Evolutionary conservation across 1,140 invertebrate species (phyloP).

Genomic region (Pantala flavescens): DNA sequence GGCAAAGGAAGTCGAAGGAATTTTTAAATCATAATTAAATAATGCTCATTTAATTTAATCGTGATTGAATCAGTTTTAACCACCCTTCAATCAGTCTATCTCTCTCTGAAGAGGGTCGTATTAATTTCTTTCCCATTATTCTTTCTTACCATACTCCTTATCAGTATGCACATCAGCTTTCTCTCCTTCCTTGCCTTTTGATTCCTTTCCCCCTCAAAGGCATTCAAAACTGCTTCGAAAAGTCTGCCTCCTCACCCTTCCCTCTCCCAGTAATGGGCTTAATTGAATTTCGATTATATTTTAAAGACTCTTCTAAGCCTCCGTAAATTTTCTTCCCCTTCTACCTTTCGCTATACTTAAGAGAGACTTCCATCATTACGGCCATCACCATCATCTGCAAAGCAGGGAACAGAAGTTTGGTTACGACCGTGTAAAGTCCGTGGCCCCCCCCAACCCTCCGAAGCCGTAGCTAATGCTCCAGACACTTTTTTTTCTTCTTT

Average conservation of each 20-base stretch:
- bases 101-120: too few species aligned
- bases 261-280: not conserved
- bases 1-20: too few species aligned
- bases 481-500: not conserved
- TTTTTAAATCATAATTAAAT: too few species aligned
- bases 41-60: too few species aligned
- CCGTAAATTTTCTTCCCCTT: not conserved
- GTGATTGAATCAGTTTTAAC: too few species aligned
- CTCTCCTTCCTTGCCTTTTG: not conserved
- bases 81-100: too few species aligned
- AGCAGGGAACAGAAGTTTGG: not conserved
- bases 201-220: not conserved
- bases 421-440: not conserved
- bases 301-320: not conserved
- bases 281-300: slow-evolving; percentile 11
- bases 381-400: slow-evolving; percentile 4
- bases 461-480: not conserved
- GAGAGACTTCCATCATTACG: not conserved
- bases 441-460: not conserved
- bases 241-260: not conserved
- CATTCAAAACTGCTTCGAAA: slow-evolving; percentile 4
- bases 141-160: too few species aligned
- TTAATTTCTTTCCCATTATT: too few species aligned
- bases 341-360: not conserved
- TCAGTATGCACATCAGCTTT: too few species aligned